Evolutionary conservation across 2,113 vertebrate genomes (phyloP).

Genomic region (Uria aalge): DNA sequence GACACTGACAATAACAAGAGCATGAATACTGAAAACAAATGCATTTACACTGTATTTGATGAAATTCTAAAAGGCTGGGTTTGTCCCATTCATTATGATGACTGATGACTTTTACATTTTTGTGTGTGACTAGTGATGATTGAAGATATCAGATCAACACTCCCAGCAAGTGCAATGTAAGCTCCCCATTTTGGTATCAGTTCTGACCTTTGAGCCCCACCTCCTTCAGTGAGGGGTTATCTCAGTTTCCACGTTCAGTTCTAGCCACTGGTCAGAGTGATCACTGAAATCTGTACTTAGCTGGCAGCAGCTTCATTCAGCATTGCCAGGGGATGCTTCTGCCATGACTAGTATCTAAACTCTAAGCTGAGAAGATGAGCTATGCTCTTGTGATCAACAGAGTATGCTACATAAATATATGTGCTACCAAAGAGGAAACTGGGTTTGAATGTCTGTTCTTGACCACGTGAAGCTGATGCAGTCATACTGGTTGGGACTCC

Average conservation of each 20-base stretch:
- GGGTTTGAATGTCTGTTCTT: background rate
- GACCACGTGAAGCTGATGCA: background rate
- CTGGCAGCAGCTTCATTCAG: background rate
- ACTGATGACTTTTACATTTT: background rate
- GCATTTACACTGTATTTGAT: background rate
- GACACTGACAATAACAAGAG: background rate
- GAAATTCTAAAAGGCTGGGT: background rate
- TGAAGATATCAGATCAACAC: background rate
- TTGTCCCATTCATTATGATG: too few species aligned
- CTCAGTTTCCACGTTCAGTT: background rate
- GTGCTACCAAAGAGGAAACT: background rate
- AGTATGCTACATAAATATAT: background rate
- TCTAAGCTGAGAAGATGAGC: constrained; percentile 9
- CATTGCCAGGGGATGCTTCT: constrained; percentile 8
- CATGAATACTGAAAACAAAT: background rate
- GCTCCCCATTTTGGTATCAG: background rate
- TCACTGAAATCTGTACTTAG: background rate
- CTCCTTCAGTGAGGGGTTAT: background rate
- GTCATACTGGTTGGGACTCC: background rate
- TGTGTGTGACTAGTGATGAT: background rate
- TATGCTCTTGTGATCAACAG: background rate
- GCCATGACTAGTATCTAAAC: background rate
- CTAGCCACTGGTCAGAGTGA: background rate
- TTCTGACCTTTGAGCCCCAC: background rate
- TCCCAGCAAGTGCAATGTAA: background rate